Evolutionary conservation across 1,140 invertebrate species (phyloP).

Genomic region (Drosophila biarmipes): DNA sequence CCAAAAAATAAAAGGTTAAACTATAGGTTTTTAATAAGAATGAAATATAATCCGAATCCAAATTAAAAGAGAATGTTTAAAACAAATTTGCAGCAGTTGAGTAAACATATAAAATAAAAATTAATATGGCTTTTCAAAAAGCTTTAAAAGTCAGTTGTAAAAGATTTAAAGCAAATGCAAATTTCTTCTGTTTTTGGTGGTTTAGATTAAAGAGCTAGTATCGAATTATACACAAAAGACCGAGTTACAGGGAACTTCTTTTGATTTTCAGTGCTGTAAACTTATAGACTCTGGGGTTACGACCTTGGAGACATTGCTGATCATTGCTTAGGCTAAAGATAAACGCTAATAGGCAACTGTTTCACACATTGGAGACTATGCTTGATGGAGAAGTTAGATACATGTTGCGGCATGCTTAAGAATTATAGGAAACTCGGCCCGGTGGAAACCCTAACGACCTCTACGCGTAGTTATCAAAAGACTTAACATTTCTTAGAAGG

Average conservation of each 20-base stretch:
- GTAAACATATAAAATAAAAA: conserved; percentile 45
- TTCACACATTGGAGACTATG: conserved; percentile 53
- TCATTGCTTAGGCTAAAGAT: conserved; percentile 47
- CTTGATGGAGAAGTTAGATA: conserved; percentile 19
- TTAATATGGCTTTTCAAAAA: conserved; percentile 81
- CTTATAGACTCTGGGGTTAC: not conserved
- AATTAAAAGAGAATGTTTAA: conserved; percentile 39
- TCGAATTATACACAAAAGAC: conserved; percentile 25
- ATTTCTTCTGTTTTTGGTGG: conserved; percentile 13
- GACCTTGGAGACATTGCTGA: conserved; percentile 37
- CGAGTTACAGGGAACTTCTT: conserved; percentile 7
- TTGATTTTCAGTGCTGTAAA: not conserved
- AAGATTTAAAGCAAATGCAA: conserved; percentile 49
- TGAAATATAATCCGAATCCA: conserved; percentile 45
- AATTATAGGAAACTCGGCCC: conserved; percentile 59
- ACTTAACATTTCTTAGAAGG: conserved; percentile 56
- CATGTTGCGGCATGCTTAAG: conserved; percentile 33
- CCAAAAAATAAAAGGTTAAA: conserved; percentile 12
- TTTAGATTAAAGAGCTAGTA: conserved; percentile 10
- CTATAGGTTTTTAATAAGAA: conserved; percentile 21
- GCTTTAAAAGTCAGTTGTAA: conserved; percentile 75
- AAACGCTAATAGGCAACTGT: conserved; percentile 39
- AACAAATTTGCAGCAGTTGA: conserved; percentile 36
- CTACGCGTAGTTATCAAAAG: conserved; percentile 44
- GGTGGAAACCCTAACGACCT: conserved; percentile 30